A percentile compares a stretch with the other conserved stretches of the same genome.
phyloP scores from a whole-genome alignment of 2,888 invertebrate genomes.

The Torymus aiolomorphi region DNA sequence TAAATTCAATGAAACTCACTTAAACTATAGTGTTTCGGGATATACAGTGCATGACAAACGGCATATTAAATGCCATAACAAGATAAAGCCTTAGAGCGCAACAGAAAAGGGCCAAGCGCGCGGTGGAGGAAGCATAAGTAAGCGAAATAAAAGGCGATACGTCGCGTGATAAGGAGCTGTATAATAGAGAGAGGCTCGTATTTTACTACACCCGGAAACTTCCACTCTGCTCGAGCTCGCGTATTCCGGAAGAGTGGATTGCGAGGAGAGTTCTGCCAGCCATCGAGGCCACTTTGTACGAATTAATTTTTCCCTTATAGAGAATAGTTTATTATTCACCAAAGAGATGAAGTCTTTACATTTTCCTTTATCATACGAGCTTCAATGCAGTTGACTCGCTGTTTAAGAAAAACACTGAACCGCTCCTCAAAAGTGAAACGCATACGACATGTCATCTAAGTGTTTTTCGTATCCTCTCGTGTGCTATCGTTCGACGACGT shows the following conservation, averaged over 20 bases:
- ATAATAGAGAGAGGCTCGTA: slow-evolving; percentile 24
- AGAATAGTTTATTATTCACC: too few relatives aligned
- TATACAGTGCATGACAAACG: neutral
- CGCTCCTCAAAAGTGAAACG: too few relatives aligned
- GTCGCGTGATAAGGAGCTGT: slow-evolving; percentile 47
- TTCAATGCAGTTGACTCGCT: too few relatives aligned
- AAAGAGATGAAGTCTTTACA: too few relatives aligned
- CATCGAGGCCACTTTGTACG: slow-evolving; percentile 20
- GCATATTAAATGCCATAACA: slow-evolving; percentile 9
- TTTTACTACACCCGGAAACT: slow-evolving; percentile 18
- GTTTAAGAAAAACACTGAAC: neutral
- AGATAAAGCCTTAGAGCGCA: neutral
- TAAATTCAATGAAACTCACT: too few relatives aligned
- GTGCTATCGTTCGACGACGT: neutral
- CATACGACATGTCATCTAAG: neutral
- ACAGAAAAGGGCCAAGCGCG: neutral
- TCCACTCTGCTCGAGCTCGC: neutral
- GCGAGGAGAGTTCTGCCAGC: slow-evolving; percentile 4
- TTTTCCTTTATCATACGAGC: too few relatives aligned
- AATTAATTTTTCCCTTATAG: slow-evolving; percentile 29
- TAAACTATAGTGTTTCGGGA: too few relatives aligned
- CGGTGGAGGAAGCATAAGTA: slow-evolving; percentile 5
- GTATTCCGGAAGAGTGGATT: slow-evolving; percentile 22
- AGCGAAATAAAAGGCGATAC: slow-evolving; percentile 31
- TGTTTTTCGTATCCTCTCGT: too few relatives aligned